A percentile compares a stretch with the other conserved stretches of the same genome.
These are phyloP conservation scores for Cenopis cana DNA, from an alignment of 2,888 invertebrate genomes.

Conservation along the genomic window DNA sequence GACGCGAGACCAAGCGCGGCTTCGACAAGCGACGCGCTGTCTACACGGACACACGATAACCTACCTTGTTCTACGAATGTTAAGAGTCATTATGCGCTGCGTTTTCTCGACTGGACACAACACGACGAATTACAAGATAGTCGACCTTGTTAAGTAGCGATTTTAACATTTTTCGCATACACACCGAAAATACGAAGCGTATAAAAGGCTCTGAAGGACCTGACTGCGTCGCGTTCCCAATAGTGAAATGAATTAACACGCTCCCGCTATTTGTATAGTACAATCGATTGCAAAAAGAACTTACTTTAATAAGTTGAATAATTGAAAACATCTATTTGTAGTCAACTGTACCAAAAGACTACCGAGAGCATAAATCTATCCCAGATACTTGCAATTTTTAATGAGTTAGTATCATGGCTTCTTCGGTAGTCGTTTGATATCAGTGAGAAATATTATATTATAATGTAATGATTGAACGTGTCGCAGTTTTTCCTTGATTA, in stretches of 20 bases:
- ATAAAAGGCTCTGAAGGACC: not conserved
- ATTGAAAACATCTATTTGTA: too few species aligned
- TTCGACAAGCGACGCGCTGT: slow-evolving; percentile 66
- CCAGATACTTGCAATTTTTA: not conserved
- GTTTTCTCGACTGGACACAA: not conserved
- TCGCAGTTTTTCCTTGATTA: slow-evolving; percentile 17
- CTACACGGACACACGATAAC: slow-evolving; percentile 64
- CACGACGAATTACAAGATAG: not conserved
- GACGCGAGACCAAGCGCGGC: slow-evolving; percentile 85
- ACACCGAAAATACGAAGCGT: not conserved
- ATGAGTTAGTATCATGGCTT: not conserved
- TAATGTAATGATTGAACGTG: slow-evolving; percentile 3
- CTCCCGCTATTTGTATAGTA: not conserved
- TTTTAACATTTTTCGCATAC: not conserved
- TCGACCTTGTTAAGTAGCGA: not conserved
- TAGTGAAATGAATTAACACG: not conserved
- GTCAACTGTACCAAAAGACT: not conserved
- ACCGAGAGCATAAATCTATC: not conserved
- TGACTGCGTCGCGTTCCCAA: slow-evolving; percentile 31
- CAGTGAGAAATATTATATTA: not conserved
- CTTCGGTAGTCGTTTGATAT: slow-evolving; percentile 4
- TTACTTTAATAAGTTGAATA: too few species aligned
- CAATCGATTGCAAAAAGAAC: too few species aligned
- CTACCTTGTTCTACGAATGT: slow-evolving; percentile 21
- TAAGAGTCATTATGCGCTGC: not conserved